Evolutionary conservation across 2,888 invertebrate genomes (phyloP), one percentile per base, ranked within the genome.

Genomic region (Tribolium freemani): DNA sequence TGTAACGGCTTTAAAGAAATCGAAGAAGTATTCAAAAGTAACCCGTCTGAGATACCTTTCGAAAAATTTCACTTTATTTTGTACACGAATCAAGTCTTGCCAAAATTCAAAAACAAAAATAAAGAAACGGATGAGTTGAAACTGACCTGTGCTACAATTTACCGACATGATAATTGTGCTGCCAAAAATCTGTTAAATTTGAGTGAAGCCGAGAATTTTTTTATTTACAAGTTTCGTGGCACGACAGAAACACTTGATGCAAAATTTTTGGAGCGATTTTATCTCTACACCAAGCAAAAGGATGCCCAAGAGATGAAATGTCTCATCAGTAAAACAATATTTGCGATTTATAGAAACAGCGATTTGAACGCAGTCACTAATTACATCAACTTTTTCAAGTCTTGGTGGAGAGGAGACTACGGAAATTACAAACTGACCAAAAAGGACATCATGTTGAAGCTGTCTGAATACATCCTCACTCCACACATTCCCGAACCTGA

Each of bases 401-500:
- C 9, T 48, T 61, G 61, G 61, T 57, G 57, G 16, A 57, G 57
- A 16, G 16, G 38, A 6, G 57, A 61, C 10, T 61, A 21, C 11
- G 61, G 48, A n/a, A 61, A 10, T 26, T 48, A 20, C 11, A 61
- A 61, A 38, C 10, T 61, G 1, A 61, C 46, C 26, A 61, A 61
- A 11, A n/a, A 9, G 21, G 48, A 20, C 10, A 20, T 61, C 20
- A 26, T 21, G 48, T 26, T 61, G 9, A 61, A 61, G 9, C 26
- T 48, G 3, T 16, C 61, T 26, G 61, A 61, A 48, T 26, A 13
- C 30, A n/a, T 61, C 10, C 20, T 61, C 10, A 26, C 48, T 5
- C 61, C 46, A 10, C 20, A 61, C 26, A 48, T 61, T 11, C 48
- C 61, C 5, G 30, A 46, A n/a, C 13, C 26, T 5, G 11, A 48